These are phyloP conservation scores for Cynaeus angustus DNA, from an alignment of 2,888 invertebrate species.

Conservation along the genomic window DNA sequence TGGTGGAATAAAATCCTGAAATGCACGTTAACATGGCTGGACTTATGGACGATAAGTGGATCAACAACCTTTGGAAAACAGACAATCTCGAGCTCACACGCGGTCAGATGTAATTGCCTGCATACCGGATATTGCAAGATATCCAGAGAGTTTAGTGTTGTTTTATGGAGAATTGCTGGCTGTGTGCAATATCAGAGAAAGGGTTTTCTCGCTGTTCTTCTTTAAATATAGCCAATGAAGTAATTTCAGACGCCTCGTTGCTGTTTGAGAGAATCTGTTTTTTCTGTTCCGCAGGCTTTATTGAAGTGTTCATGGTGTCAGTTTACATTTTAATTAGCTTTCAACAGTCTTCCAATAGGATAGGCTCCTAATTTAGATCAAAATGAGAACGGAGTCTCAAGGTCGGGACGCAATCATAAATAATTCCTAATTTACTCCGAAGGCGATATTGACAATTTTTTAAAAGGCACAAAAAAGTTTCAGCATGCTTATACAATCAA, in stretches of 20 bases:
- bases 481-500: too few species aligned
- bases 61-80: conserved; percentile 40
- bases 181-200: conserved; percentile 36
- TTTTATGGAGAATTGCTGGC: conserved; percentile 34
- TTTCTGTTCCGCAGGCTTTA: conserved; percentile 19
- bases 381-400: conserved; percentile 12
- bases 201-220: conserved; percentile 12
- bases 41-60: conserved; percentile 30
- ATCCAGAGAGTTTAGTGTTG: conserved; percentile 31
- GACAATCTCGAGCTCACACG: conserved; percentile 37
- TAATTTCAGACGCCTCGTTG: conserved; percentile 24
- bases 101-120: conserved; percentile 39
- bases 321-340: conserved; percentile 39
- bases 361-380: conserved; percentile 14
- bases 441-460: neutral
- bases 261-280: conserved; percentile 12
- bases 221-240: conserved; percentile 34
- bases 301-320: conserved; percentile 27
- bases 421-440: conserved; percentile 13
- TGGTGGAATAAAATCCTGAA: conserved; percentile 21
- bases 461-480: too few species aligned
- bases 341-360: conserved; percentile 20
- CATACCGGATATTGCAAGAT: conserved; percentile 37
- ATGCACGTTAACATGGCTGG: conserved; percentile 25
- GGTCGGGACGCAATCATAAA: conserved; percentile 4